Evolutionary conservation across 1,140 invertebrate genomes (phyloP).

Genomic region (Papilio helenus): DNA sequence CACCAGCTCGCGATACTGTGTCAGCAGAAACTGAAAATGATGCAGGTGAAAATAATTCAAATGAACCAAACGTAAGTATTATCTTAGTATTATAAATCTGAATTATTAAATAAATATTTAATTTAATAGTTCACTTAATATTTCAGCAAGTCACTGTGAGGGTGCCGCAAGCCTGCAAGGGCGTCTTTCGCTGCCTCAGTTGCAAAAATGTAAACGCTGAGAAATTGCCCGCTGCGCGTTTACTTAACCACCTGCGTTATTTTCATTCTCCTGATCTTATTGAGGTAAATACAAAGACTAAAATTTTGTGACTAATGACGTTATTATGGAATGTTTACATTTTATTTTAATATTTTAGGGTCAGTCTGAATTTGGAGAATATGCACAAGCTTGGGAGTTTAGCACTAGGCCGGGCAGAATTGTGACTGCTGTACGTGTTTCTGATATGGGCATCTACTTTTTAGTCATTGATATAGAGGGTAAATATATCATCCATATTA

Average conservation of each 20-base stretch:
- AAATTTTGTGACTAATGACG: neutral
- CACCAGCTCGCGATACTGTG: conserved; percentile 52
- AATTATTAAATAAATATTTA: too few species aligned
- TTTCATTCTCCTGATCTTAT: conserved; percentile 73
- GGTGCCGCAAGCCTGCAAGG: conserved; percentile 68
- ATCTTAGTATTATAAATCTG: too few species aligned
- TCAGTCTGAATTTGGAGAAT: conserved; percentile 73
- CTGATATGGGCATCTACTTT: conserved; percentile 77
- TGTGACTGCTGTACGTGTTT: conserved; percentile 69
- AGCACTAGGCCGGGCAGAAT: conserved; percentile 68
- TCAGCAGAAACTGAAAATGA: conserved; percentile 58
- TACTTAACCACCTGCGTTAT: conserved; percentile 78
- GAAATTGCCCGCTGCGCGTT: conserved; percentile 65
- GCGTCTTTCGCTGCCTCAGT: conserved; percentile 73
- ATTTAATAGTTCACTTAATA: neutral
- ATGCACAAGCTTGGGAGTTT: conserved; percentile 76
- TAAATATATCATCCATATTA: conserved; percentile 51
- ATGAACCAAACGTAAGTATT: conserved; percentile 54
- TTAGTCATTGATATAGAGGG: conserved; percentile 73
- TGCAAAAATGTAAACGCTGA: conserved; percentile 69
- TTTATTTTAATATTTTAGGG: conserved; percentile 55
- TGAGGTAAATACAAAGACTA: conserved; percentile 59
- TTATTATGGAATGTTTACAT: conserved; percentile 4
- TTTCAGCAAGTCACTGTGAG: conserved; percentile 46
- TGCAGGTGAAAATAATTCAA: conserved; percentile 51